Evolutionary conservation across 2,113 vertebrate genomes (phyloP).

Genomic region (Alexandromys fortis): DNA sequence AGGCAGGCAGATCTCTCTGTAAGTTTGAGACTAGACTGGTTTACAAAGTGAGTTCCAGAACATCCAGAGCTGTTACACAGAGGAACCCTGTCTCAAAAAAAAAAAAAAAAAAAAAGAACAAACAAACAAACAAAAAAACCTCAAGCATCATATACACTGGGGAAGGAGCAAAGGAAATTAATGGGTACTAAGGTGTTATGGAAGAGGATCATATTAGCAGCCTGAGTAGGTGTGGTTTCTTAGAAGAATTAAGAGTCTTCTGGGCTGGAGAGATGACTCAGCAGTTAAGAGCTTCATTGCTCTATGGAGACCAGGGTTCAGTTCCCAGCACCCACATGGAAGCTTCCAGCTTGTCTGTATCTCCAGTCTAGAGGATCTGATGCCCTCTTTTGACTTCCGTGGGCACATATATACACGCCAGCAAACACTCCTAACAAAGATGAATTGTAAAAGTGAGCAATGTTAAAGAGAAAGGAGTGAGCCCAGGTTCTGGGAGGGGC

Average conservation of each 20-base stretch:
- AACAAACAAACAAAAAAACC: no score
- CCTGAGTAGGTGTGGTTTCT: neutral
- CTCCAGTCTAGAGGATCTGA: neutral
- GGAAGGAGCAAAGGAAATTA: neutral
- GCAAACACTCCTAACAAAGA: neutral
- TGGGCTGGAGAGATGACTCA: neutral
- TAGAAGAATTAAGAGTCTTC: neutral
- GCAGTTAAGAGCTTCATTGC: neutral
- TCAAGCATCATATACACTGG: neutral
- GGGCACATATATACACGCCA: neutral
- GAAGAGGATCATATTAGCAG: neutral
- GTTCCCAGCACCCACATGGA: neutral
- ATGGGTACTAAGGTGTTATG: neutral
- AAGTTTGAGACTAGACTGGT: no score
- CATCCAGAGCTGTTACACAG: no score
- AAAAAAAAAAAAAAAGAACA: no score
- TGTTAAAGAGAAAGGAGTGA: neutral
- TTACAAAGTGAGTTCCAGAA: no score
- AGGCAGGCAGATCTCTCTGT: no score
- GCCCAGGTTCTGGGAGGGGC: neutral
- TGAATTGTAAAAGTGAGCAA: neutral
- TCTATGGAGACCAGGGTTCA: neutral
- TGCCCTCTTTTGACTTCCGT: neutral
- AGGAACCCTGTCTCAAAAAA: no score
- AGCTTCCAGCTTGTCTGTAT: neutral